Evolutionary conservation across 2,888 invertebrate species (phyloP).

Genomic region (Diplazon laetatorius): DNA sequence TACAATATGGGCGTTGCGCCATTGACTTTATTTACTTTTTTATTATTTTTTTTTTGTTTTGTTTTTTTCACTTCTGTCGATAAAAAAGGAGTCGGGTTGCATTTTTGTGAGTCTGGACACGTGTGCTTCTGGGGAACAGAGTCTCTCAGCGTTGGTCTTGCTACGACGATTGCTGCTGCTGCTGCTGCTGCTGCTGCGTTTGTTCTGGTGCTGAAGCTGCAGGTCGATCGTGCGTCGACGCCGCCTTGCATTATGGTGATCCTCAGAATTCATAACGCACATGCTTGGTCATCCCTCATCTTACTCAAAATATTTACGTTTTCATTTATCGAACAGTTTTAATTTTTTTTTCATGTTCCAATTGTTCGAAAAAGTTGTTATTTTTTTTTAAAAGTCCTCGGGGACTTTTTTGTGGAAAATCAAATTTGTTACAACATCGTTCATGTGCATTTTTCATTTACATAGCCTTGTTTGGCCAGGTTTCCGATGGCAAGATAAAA

Average conservation of each 20-base stretch:
- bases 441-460: too few species aligned
- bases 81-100: slow-evolving; percentile 63
- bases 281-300: slow-evolving; percentile 28
- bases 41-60: too few species aligned
- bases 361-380: too few species aligned
- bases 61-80: slow-evolving; percentile 42
- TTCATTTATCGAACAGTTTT: too few species aligned
- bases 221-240: slow-evolving; percentile 41
- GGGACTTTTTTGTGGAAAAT: too few species aligned
- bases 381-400: too few species aligned
- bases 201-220: slow-evolving; percentile 30
- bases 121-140: slow-evolving; percentile 72
- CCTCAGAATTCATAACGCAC: slow-evolving; percentile 39
- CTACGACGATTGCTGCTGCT: slow-evolving; percentile 44
- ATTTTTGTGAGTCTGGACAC: slow-evolving; percentile 79
- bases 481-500: too few species aligned
- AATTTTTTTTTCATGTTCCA: too few species aligned
- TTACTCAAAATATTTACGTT: not conserved
- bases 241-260: slow-evolving; percentile 17
- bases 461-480: too few species aligned
- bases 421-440: too few species aligned
- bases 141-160: slow-evolving; percentile 74
- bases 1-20: slow-evolving; percentile 55
- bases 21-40: too few species aligned
- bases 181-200: not conserved